Evolutionary conservation across 2,888 invertebrate species (phyloP).

Genomic region (Polylopha cassiicola): DNA sequence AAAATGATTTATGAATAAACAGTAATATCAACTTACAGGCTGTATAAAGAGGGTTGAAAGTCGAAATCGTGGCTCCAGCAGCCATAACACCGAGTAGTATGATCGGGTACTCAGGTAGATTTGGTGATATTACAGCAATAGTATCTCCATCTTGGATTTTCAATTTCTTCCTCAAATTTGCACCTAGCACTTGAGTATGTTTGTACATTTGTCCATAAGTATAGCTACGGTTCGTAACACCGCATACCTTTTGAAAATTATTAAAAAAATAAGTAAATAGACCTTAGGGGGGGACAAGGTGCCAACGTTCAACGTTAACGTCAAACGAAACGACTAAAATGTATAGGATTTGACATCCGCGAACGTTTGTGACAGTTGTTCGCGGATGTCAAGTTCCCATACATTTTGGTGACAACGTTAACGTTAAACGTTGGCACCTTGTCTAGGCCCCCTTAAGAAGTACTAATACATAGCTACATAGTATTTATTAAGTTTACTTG

Average conservation of each 20-base stretch:
- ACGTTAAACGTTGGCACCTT: no score
- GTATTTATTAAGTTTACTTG: no score
- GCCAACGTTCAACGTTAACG: no score
- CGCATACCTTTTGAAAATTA: slow-evolving; percentile 28
- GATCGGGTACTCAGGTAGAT: slow-evolving; percentile 81
- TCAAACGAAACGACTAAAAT: no score
- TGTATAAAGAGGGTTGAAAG: slow-evolving; percentile 82
- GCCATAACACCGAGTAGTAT: slow-evolving; percentile 76
- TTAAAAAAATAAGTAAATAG: not conserved
- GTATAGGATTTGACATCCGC: no score
- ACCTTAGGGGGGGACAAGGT: no score
- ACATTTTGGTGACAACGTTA: no score
- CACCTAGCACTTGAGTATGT: slow-evolving; percentile 72
- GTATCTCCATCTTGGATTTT: slow-evolving; percentile 77
- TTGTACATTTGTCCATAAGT: slow-evolving; percentile 56
- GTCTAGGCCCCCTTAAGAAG: no score
- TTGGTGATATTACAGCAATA: slow-evolving; percentile 80
- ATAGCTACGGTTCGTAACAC: slow-evolving; percentile 31
- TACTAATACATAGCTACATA: no score
- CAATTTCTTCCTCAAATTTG: slow-evolving; percentile 75
- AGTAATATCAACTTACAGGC: slow-evolving; percentile 42
- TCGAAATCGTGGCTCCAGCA: slow-evolving; percentile 79
- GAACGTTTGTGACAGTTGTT: no score
- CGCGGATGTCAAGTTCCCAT: no score
- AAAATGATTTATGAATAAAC: no score